These are phyloP conservation scores for Drosophila lacicola DNA, from an alignment of 2,888 invertebrate species.

Conservation along the genomic window DNA sequence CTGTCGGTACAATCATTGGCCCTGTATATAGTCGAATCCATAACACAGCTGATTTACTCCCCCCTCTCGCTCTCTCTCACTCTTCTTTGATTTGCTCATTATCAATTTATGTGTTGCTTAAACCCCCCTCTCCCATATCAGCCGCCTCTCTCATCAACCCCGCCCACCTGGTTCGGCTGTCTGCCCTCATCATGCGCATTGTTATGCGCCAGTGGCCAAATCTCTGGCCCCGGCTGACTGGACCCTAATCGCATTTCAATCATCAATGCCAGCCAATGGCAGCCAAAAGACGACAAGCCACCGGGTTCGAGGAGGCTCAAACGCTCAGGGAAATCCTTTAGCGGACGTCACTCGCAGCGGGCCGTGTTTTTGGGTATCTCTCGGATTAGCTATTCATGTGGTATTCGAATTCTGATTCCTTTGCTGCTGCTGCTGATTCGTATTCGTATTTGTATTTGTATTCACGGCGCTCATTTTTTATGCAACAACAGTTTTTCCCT, in stretches of 20 bases:
- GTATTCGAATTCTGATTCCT: slow-evolving; percentile 16
- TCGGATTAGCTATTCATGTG: slow-evolving; percentile 20
- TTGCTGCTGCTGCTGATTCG: not conserved
- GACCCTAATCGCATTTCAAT: slow-evolving; percentile 79
- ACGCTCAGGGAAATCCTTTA: slow-evolving; percentile 35
- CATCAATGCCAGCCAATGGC: slow-evolving; percentile 64
- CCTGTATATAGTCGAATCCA: slow-evolving; percentile 47
- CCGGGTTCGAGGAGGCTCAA: slow-evolving; percentile 1
- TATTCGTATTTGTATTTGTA: not conserved
- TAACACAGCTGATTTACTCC: slow-evolving; percentile 55
- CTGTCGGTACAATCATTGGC: slow-evolving; percentile 2
- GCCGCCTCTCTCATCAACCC: not conserved
- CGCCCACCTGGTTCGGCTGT: slow-evolving; percentile 41
- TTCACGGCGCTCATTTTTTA: slow-evolving; percentile 27
- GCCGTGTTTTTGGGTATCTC: not conserved
- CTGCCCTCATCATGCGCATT: slow-evolving; percentile 75
- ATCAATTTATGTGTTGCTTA: slow-evolving; percentile 52
- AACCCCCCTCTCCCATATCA: not conserved
- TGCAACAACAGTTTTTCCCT: slow-evolving; percentile 16
- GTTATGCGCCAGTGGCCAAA: slow-evolving; percentile 74
- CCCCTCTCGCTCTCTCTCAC: no score
- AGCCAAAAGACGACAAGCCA: slow-evolving; percentile 65
- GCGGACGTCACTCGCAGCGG: slow-evolving; percentile 62
- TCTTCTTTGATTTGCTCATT: slow-evolving; percentile 36
- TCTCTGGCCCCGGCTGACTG: slow-evolving; percentile 64